Conservation (phyloP, 2,113 vertebrate species). For the Onychostoma macrolepis region DNA sequence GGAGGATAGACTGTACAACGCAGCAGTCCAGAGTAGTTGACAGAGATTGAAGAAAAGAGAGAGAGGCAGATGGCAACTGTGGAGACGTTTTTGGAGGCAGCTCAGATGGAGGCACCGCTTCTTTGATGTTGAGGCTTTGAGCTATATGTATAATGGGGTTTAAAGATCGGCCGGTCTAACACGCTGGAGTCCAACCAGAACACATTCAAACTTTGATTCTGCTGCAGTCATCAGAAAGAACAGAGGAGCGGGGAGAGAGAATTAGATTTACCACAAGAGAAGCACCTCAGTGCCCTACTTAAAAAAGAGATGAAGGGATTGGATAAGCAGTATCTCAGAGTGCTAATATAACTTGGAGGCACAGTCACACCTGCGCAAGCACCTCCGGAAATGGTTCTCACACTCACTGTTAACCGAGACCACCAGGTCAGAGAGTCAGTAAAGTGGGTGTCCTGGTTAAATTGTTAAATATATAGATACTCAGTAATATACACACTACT, state of each 20-base stretch:
- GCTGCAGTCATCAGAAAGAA: slow-evolving; percentile 38
- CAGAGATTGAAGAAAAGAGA: slow-evolving; percentile 21
- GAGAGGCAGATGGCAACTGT: slow-evolving; percentile 13
- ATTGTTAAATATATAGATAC: background rate
- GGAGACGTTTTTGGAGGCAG: background rate
- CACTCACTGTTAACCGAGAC: background rate
- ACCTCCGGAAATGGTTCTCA: background rate
- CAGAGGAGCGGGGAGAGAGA: background rate
- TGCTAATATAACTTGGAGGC: background rate
- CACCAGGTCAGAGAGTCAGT: background rate
- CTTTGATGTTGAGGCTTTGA: slow-evolving; percentile 33
- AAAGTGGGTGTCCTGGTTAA: background rate
- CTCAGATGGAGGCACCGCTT: background rate
- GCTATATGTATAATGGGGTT: slow-evolving; percentile 16
- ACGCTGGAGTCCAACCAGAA: background rate
- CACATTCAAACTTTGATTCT: slow-evolving; percentile 29
- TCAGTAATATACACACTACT: background rate
- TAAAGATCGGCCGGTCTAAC: slow-evolving; percentile 24
- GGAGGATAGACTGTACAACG: background rate
- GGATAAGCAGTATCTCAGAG: slow-evolving; percentile 7
- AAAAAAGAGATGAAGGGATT: slow-evolving; percentile 11
- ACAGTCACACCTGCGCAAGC: background rate
- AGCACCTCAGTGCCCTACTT: slow-evolving; percentile 38
- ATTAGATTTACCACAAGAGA: background rate
- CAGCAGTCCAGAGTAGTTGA: background rate